Base-by-base conservation (phyloP, 2,888 invertebrate species). In the Acanthosepion esculentum region DNA sequence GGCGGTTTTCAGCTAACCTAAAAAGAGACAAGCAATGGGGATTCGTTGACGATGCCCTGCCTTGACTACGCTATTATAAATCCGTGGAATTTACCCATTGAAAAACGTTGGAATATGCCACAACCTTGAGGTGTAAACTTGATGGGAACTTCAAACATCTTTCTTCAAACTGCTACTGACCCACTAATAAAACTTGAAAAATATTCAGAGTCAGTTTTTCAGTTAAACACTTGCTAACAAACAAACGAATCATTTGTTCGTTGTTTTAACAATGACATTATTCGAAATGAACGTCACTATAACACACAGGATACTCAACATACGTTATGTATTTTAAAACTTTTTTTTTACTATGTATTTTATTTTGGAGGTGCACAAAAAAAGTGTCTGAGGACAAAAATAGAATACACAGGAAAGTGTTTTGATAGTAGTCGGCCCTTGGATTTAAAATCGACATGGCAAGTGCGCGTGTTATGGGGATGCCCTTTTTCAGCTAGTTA, bases 21-120 rank as follows among this genome's bases (percentile, higher is more conserved):
- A 78, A 78, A 15, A 23, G 78, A 78, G 78, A 78, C 78, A 78
- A 33, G 78, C 78, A 15, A 33, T 78, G n/a, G 78, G 78, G n/a
- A 78, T 78, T 33, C 78, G n/a, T 78, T 78, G 78, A 78, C n/a
- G 78, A 78, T 78, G 78, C 78, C 78, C 78, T 78, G 78, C 78
- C 78, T 78, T 78, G n/a, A 78, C 78, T 78, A 78, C 78, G 78
- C 78, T 78, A n/a, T 33, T 78, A 33, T n/a, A 33, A n/a, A 23
- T n/a, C 78, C 78, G 12, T 78, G 78, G 78, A 78, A 78, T 78
- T 78, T 78, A 78, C 78, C 78, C 78, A 78, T 10, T 78, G 78
- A n/a, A 78, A 78, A 78, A 78, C 78, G 78, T n/a, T 78, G 78
- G 78, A 78, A 78, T n/a, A 78, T 78, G 33, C 78, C 78, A 33